Base-by-base conservation (phyloP, 2,888 invertebrate genomes). In the Eristalis arbustorum region DNA sequence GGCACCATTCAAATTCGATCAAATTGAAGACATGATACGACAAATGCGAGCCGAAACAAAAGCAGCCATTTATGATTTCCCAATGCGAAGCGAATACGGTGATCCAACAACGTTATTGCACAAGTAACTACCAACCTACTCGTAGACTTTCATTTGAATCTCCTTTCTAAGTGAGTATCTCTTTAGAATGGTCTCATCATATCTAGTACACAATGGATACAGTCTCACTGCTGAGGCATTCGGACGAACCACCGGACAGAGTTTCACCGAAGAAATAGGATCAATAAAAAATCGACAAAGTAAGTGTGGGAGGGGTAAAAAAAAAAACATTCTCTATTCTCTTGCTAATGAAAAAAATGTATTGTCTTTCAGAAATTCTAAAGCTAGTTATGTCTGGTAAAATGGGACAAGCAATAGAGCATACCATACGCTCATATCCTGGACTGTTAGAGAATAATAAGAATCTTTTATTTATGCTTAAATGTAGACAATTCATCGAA, bases 401-500 rank as follows among this genome's bases (percentile, higher is more conserved):
- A 89, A 97, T 99, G 95, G 98, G 98, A 73, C 98, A 98, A 93
- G 99, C 99, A 88, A 97, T 99, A 91, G 97, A 98, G 91, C 94
- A 96, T 89, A 98, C 98, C 82, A 96, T 96, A 91, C 95, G 96
- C 90, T 94, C 98, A 89, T 99, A 98, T 94, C 99, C 99, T 3
- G 97, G 97, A n/a, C 95, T 99, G 87, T 94, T 99, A 91, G 98
- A 98, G 93, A 95, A 95, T 79, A 97, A 98, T 93, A 96, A 95
- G 90, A 98, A 98, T 93, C 95, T 99, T 90, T 94, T 98, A 92
- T 99, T 99, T 94, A 96, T 97, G 94, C 95, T 99, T 91, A 98
- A 98, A 93, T 98, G 98, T 92, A 96, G 99, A 88, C 99, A 99
- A 94, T 99, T 99, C 94, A 97, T 99, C 56, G 99, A 99, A 94